These are phyloP conservation scores for Drosophila nr. perissopoda DNA, from an alignment of 2,888 invertebrate genomes.

Conservation along the genomic window DNA sequence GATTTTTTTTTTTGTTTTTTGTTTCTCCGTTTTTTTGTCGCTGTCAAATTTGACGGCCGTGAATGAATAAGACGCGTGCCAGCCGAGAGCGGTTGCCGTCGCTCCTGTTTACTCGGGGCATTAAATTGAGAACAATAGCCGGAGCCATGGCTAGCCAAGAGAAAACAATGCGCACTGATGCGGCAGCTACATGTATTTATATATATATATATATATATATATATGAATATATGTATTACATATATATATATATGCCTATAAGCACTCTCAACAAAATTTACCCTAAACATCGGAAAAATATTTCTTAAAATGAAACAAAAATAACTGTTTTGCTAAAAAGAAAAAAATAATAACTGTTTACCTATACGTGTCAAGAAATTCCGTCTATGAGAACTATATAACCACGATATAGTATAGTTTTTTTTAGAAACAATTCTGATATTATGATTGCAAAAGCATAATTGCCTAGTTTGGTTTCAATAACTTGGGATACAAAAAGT, in stretches of 20 bases:
- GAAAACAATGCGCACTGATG: slow-evolving; percentile 49
- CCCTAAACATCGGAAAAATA: neutral
- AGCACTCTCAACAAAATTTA: neutral
- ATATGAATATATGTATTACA: too few relatives aligned
- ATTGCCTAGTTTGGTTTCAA: neutral
- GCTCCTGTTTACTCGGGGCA: slow-evolving; percentile 60
- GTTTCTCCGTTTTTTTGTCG: slow-evolving; percentile 41
- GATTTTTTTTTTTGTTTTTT: slow-evolving; percentile 11
- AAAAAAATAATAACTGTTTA: too few relatives aligned
- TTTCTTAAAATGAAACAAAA: neutral
- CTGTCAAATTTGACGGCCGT: slow-evolving; percentile 83
- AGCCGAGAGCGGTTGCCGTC: slow-evolving; percentile 30
- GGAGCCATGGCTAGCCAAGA: slow-evolving; percentile 25
- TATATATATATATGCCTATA: neutral
- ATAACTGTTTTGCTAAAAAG: too few relatives aligned
- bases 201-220: neutral
- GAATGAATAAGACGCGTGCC: slow-evolving; percentile 76
- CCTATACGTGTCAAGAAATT: too few relatives aligned
- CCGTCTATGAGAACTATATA: neutral
- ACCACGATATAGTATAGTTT: neutral
- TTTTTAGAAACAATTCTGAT: neutral
- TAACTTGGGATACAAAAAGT: neutral
- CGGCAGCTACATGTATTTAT: neutral
- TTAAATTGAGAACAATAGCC: slow-evolving; percentile 67
- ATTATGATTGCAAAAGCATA: neutral